Base-by-base conservation (phyloP, 2,888 invertebrate species). In the Carterocephalus palaemon region DNA sequence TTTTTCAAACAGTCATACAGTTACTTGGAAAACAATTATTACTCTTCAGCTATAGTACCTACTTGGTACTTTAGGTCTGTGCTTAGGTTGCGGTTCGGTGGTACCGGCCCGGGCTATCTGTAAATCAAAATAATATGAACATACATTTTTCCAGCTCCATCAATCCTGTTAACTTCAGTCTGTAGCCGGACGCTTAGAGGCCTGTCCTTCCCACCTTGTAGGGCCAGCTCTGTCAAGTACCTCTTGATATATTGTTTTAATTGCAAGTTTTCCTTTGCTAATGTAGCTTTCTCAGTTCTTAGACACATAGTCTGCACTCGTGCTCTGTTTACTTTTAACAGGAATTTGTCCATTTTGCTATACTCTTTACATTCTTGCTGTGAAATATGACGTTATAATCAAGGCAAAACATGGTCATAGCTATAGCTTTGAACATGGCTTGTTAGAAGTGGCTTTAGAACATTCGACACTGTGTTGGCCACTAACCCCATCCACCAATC, bases 261-360 rank as follows among this genome's bases (percentile, higher is more conserved):
- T 37, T 88, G 81, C 4, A 87, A 76, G 64, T 95, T 94, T 64
- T 93, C 92, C 37, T 84, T 78, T 3, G 85, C 68, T 24, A 90
- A 59, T 34, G 83, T 85, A 0, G 62, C 59, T 48, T 81, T 82
- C 51, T 88, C 88, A 0, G 76, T 65, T 52, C 57, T 75, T 2
- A 88, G 56, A 42, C 86, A 83, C 42, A 84, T 64, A 0, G 76
- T 72, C 42, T 88, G 86, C 0, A 88, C 80, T 43, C 69, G 75
- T 0, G 75, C 82, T 47, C 80, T 63, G 62, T 86, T 87, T 8
- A 75, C 60, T 71, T 86, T 87, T 2, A 83, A 52, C 89, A 94
- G 90, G 64, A 95, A 93, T 56, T 91, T 91, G 51, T 92, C 91
- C 83, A 94, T 78, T 65, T 90, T 89, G 7, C 81, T 81, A 61